Evolutionary conservation across 2,888 invertebrate species (phyloP), one percentile per base, ranked within the genome.

Genomic region (Drosophila maculinotata): DNA sequence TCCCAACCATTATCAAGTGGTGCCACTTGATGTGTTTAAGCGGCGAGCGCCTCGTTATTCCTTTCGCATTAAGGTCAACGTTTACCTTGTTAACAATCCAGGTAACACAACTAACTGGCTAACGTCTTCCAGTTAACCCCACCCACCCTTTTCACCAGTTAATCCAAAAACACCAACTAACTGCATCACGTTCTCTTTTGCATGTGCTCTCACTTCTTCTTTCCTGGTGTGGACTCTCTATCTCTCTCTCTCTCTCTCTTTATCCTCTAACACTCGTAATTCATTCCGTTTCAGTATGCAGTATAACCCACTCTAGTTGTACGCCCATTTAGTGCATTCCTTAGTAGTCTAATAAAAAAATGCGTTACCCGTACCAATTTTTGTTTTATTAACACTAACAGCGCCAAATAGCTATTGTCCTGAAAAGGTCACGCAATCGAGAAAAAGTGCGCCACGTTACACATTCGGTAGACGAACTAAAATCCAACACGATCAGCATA

Each of bases 391-490:
- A 82, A 81, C 86, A 87, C 87, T 87, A 90, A 88, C 90, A 92
- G 92, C 92, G 87, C 91, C 91, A 79, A 90, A 91, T 88, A 90
- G 91, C 79, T 92, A 92, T 87, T 93, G 93, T 92, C 92, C 93
- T 79, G 94, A 94, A 87, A 93, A 93, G 88, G 92, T 94, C 38
- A 93, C 94, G 87, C 91, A 91, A 76, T 83, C 87, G 56, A 89
- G 89, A 89, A 94, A 85, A 82, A 90, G 80, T 82, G 90, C 91
- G 82, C 91, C 91, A 74, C 89, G 91, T 79, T 91, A 88, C 89
- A 90, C 91, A 71, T 91, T 91, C 76, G 91, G 91, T 87, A 93
- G 95, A 83, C 96, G 95, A 92, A 91, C 91, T 79, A 91, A 90
- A 88, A 83, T 90, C 76, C 84, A 89, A 83, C 87, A 79, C 90